Base-by-base conservation (phyloP, 2,888 invertebrate genomes). In the Noctuana brunneofusca region DNA sequence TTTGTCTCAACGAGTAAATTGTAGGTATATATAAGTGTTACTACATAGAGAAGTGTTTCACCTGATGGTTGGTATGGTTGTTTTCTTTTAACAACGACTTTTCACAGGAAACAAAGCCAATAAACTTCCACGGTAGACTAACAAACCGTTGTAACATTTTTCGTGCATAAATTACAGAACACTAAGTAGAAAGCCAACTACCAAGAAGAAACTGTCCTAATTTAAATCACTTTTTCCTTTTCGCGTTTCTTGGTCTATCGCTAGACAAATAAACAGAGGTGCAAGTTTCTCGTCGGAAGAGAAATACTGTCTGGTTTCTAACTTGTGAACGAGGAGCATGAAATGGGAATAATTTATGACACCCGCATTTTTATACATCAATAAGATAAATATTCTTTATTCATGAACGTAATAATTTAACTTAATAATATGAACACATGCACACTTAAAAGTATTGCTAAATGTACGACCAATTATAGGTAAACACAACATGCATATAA, bases 221-320 rank as follows among this genome's bases (percentile, higher is more conserved):
- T 62, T 62, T 62, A 41, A 65, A 57, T 55, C 56, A 52, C 32
- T 52, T 57, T 53, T 60, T 57, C 50, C 35, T 56, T 56, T 52
- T 55, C 46, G 52, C 46, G 46, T 57, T 54, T 55, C 46, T 64
- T 38, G 22, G n/a, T 43, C 49, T 50, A 56, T 50, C 49, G 24
- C 50, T 24, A 54, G 49, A 24, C 63, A 56, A 56, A 32, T 56
- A 48, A 54, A 55, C 49, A 50, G 49, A 6, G 38, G 55, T 62
- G 24, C 24, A 32, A 55, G 48, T 55, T 54, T 32, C 59, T 54
- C 35, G 22, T 22, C 35, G 24, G 32, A 53, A 35, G 41, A 41
- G 41, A 49, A 62, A 55, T 62, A 55, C 30, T 38, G 55, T 49
- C 32, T 54, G 41, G 62, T 49, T 56, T 52, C 22, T 22, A 55